Evolutionary conservation across 1,140 invertebrate species (phyloP), one percentile per base, ranked within the genome.

Genomic region (Coelopa frigida): DNA sequence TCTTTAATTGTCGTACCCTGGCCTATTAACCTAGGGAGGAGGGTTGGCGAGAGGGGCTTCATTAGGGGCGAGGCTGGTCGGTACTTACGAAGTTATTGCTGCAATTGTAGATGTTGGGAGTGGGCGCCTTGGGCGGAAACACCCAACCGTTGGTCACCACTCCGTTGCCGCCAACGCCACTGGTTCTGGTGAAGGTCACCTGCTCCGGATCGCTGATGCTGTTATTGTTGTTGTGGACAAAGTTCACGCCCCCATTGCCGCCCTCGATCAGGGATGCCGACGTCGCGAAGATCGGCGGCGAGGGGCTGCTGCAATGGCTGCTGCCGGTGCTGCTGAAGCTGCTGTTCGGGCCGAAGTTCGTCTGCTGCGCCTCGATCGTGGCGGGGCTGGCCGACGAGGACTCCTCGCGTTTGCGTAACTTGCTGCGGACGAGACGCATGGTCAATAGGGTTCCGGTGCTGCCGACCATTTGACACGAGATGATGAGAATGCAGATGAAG

Each of bases 361-460:
- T 72, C 18, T 79, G 76, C 61, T 82, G 77, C 41, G 77, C 75
- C 56, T 80, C 79, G 40, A 80, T 75, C 54, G 81, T 79, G 42
- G 79, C 78, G 46, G 75, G 73, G 56, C 79, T 76, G 14, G 50
- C 32, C 17, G 27, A 46, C 49, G 78, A 75, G 65, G 82, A 79
- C 58, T 88, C 85, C 72, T 87, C 85, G 48, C 84, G 75, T 73
- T 88, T 87, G 58, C 84, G 78, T 72, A 88, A 77, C 74, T 87
- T 89, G 72, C 84, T 88, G 78, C 84, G 83, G 72, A 89, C 85
- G 80, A 88, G 82, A 73, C 84, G 84, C 63, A 88, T 84, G 59
- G 85, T 84, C 71, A 85, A 82, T 78, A 87, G 80, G 65, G 83
- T 86, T 66, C 82, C 83, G 74, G 84, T 85, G 72, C 77, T 60